phyloP scores from a whole-genome alignment of 2,888 invertebrate genomes.

The Hemithea aestivaria region DNA sequence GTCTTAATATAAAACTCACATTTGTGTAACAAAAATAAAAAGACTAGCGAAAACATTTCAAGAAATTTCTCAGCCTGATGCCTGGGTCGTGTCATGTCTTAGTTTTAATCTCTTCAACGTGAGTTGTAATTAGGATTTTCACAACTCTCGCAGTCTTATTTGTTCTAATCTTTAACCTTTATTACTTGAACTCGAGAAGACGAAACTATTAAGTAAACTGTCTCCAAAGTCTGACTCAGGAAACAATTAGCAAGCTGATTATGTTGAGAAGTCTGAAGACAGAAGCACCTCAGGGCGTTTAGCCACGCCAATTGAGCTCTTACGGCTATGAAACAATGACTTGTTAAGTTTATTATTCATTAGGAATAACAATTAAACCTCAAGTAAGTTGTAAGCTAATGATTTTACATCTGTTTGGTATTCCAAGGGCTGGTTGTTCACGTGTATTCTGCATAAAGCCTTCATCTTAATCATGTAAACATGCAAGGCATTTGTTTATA shows the following conservation, averaged over 20 bases:
- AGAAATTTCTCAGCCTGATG: too few species aligned
- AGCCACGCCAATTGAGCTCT: constrained; percentile 6
- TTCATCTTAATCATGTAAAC: constrained; percentile 28
- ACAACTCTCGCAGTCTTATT: too few species aligned
- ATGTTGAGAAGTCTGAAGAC: constrained; percentile 11
- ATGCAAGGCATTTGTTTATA: constrained; percentile 15
- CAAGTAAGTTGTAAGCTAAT: constrained; percentile 22
- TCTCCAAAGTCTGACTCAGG: constrained; percentile 1
- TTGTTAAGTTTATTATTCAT: constrained; percentile 9
- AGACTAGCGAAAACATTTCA: too few species aligned
- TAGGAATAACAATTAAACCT: constrained; percentile 17
- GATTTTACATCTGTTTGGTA: constrained; percentile 32
- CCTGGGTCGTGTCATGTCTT: too few species aligned
- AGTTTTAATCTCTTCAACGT: too few species aligned
- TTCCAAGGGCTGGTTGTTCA: constrained; percentile 32
- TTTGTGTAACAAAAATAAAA: too few species aligned
- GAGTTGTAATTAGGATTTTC: too few species aligned
- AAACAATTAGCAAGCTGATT: constrained; percentile 16
- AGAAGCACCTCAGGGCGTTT: constrained; percentile 8
- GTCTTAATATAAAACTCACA: too few species aligned
- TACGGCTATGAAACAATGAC: constrained; percentile 3
- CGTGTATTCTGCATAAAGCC: constrained; percentile 28
- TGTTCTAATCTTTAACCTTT: too few species aligned
- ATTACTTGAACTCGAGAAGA: too few species aligned
- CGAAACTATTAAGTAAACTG: constrained; percentile 9